phyloP scores from a whole-genome alignment of 2,797 vertebrate species.

The Artibeus jamaicensis region DNA sequence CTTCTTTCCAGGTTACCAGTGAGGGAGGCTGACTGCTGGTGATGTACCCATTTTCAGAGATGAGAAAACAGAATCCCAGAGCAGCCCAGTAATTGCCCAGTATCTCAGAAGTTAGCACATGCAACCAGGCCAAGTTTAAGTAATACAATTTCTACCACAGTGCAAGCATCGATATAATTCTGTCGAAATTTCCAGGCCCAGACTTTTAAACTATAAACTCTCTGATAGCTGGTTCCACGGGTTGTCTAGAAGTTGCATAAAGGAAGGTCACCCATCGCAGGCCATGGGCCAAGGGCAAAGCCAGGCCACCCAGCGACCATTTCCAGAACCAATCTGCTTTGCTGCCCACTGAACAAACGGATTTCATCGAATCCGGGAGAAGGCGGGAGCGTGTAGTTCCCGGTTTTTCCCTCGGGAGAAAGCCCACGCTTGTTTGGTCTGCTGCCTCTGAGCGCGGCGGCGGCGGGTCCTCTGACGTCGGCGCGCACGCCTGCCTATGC shows the following conservation, averaged over 20 bases:
- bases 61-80: neutral
- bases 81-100: neutral
- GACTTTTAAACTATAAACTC: neutral
- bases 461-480: neutral
- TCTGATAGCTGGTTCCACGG: neutral
- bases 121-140: neutral
- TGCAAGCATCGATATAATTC: neutral
- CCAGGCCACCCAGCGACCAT: neutral
- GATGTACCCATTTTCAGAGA: neutral
- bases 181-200: neutral
- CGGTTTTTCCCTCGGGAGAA: neutral
- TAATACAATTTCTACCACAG: neutral
- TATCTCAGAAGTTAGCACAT: neutral
- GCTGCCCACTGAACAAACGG: conserved; percentile 5
- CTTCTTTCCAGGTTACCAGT: neutral
- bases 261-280: neutral
- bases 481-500: neutral
- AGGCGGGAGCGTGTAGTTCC: neutral
- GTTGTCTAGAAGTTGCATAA: conserved; percentile 25
- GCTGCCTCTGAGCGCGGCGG: neutral
- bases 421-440: neutral
- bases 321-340: conserved; percentile 4
- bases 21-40: neutral
- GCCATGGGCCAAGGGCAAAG: neutral
- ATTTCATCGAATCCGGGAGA: neutral